Evolutionary conservation across 2,797 vertebrate genomes (phyloP).

Genomic region (Paedocypris micromegethes): DNA sequence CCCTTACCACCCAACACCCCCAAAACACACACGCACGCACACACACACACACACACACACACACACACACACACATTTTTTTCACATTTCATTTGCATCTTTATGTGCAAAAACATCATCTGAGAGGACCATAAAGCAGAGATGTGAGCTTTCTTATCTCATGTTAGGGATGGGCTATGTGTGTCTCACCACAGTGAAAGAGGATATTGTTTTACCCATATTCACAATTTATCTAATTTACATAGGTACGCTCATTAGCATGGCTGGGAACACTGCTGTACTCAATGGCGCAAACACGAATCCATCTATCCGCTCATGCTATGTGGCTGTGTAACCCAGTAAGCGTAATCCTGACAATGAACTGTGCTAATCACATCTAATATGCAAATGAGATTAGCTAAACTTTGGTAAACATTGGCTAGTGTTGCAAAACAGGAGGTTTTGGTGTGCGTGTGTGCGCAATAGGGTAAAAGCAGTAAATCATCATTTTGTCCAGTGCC

Average conservation of each 20-base stretch:
- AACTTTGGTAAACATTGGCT: slow-evolving; percentile 54
- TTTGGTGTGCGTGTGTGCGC: background rate
- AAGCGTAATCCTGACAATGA: slow-evolving; percentile 57
- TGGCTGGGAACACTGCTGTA: slow-evolving; percentile 33
- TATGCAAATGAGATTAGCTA: slow-evolving; percentile 59
- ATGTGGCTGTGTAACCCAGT: slow-evolving; percentile 46
- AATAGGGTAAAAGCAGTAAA: slow-evolving; percentile 9
- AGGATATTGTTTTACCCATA: slow-evolving; percentile 49
- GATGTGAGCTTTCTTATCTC: slow-evolving; percentile 22
- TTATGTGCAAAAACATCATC: slow-evolving; percentile 37
- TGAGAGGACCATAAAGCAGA: slow-evolving; percentile 19
- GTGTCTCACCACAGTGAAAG: slow-evolving; percentile 43
- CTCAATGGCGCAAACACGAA: slow-evolving; percentile 29
- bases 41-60: too few relatives aligned
- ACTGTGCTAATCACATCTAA: slow-evolving; percentile 61
- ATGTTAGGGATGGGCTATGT: slow-evolving; percentile 28
- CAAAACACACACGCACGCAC: too few relatives aligned
- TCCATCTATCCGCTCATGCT: slow-evolving; percentile 47
- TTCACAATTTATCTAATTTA: slow-evolving; percentile 46
- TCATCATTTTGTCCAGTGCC: slow-evolving; percentile 34
- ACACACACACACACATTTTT: too few relatives aligned
- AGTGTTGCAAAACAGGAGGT: slow-evolving; percentile 37
- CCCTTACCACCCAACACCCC: slow-evolving; percentile 1
- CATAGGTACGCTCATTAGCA: slow-evolving; percentile 48
- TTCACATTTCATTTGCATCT: slow-evolving; percentile 23